phyloP scores from a whole-genome alignment of 2,113 vertebrate genomes.

The Hylia prasina region DNA sequence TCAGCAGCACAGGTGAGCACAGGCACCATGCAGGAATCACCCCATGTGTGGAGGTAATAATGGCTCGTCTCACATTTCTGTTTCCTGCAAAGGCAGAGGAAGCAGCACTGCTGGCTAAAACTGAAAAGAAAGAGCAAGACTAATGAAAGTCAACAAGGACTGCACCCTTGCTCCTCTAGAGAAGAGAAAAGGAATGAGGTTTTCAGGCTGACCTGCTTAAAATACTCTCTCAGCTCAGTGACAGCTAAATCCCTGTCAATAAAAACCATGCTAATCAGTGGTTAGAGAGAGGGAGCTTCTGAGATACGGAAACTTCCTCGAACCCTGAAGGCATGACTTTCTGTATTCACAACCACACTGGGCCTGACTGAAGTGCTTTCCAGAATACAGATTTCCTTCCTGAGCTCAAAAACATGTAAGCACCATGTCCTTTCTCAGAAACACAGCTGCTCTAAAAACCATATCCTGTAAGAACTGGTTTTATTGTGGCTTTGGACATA shows the following conservation, averaged over 20 bases:
- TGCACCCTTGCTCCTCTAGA: neutral
- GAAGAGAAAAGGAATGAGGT: neutral
- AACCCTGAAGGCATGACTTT: neutral
- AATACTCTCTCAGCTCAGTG: neutral
- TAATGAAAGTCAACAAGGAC: neutral
- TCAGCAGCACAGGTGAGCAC: neutral
- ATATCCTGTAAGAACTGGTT: neutral
- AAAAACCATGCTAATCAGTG: neutral
- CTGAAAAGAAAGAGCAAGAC: neutral
- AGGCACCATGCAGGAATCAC: neutral
- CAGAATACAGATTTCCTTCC: neutral
- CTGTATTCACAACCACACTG: neutral
- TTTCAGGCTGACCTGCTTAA: neutral
- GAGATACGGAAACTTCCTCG: neutral
- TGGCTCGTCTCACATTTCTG: neutral
- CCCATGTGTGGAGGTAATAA: neutral
- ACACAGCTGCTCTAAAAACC: neutral
- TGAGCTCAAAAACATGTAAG: neutral
- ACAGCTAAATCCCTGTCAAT: neutral
- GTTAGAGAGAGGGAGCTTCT: neutral
- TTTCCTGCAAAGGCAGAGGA: neutral
- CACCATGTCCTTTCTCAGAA: neutral
- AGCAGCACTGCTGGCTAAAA: neutral
- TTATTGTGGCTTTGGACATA: neutral
- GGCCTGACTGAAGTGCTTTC: neutral